Conservation (phyloP, 2,888 invertebrate genomes). For the Atethmia centrago region DNA sequence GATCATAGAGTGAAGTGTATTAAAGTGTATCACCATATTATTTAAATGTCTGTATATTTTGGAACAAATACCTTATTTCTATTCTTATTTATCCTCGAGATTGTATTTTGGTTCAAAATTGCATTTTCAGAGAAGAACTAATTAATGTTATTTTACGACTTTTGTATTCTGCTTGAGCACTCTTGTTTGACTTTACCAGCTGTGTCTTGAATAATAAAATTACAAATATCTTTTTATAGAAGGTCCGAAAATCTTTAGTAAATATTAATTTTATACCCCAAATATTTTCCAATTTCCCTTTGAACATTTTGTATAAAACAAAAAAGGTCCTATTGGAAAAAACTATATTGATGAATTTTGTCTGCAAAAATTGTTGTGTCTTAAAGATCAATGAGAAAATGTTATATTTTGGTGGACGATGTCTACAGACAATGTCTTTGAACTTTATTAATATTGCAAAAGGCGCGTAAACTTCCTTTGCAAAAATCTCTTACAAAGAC, state of each 20-base stretch:
- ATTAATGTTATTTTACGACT: constrained; percentile 10
- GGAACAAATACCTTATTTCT: too few species aligned
- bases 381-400: constrained; percentile 32
- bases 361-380: constrained; percentile 25
- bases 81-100: neutral
- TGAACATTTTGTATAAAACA: constrained; percentile 4
- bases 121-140: neutral
- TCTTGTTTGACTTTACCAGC: constrained; percentile 13
- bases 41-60: neutral
- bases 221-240: constrained; percentile 11
- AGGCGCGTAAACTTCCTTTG: constrained; percentile 37
- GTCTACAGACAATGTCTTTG: constrained; percentile 44
- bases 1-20: neutral
- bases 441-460: constrained; percentile 54
- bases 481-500: constrained; percentile 24
- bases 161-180: constrained; percentile 18
- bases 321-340: neutral
- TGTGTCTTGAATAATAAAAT: constrained; percentile 27
- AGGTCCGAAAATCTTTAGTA: neutral
- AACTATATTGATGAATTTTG: constrained; percentile 4
- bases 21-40: neutral
- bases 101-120: neutral
- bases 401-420: constrained; percentile 23
- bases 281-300: constrained; percentile 6
- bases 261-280: constrained; percentile 28